A percentile compares a stretch with the other conserved stretches of the same genome.
These are phyloP conservation scores for Cremastobaeus sp. DNA, from an alignment of 2,888 invertebrate genomes.

Conservation along the genomic window DNA sequence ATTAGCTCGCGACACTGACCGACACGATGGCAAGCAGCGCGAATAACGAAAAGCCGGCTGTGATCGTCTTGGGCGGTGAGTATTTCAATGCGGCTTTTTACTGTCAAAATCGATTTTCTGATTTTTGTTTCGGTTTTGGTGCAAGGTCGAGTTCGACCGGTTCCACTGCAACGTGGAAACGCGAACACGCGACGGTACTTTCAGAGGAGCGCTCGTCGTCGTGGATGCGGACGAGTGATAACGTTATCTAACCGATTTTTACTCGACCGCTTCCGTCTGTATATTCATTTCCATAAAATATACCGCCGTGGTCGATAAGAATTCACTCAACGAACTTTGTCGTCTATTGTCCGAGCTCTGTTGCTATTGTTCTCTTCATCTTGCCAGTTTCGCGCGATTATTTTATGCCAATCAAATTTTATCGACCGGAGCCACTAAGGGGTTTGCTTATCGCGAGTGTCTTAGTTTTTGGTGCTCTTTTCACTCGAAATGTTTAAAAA, in stretches of 20 bases:
- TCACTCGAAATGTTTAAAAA: too few relatives aligned
- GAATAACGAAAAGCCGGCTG: conserved; percentile 71
- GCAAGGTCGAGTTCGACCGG: not conserved
- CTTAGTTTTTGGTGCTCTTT: too few relatives aligned
- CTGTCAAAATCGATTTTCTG: conserved; percentile 11
- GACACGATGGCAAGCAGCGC: conserved; percentile 70
- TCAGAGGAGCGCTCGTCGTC: conserved; percentile 1
- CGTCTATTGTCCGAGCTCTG: not conserved
- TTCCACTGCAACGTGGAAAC: not conserved
- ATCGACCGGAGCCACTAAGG: too few relatives aligned
- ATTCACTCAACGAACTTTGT: not conserved
- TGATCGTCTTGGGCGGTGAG: conserved; percentile 75
- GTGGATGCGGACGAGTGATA: conserved; percentile 1
- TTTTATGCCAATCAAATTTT: too few relatives aligned
- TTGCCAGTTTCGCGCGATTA: too few relatives aligned
- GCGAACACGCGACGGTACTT: conserved; percentile 1
- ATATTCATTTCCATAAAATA: conserved; percentile 15
- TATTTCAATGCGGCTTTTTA: not conserved
- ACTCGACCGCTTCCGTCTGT: conserved; percentile 12
- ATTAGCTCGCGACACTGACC: conserved; percentile 15
- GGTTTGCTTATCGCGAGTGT: too few relatives aligned
- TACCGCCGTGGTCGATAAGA: conserved; percentile 4
- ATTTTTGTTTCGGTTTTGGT: conserved; percentile 5
- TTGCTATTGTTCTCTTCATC: not conserved
- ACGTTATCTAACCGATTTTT: conserved; percentile 23